Evolutionary conservation across 2,113 vertebrate genomes (phyloP), one percentile per base, ranked within the genome.

Genomic region (Nothoprocta pentlandii): DNA sequence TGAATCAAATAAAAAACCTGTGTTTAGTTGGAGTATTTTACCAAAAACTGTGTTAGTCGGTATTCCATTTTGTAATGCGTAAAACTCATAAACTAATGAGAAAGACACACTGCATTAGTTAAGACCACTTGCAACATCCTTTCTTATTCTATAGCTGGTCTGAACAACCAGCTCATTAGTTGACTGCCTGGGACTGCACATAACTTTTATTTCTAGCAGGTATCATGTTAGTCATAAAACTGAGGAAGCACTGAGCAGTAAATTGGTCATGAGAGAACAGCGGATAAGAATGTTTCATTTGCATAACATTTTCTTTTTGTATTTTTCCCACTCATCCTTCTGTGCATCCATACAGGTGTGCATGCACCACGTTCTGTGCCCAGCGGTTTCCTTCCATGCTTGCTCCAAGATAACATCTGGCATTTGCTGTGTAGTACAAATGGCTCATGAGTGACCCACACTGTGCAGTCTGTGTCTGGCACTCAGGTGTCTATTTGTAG

Each of bases 401-500:
- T 63, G 63, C 74, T 91, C 87, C 84, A 73, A 73, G 83, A 84
- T 56, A 21, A 80, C 85, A 81, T 83, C 92, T 97, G 95, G 80
- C 89, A 51, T 94, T 93, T 77, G 78, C 94, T 58, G 74, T 26
- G 7, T 80, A 58, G 93, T 87, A 86, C 83, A 83, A 80, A 85
- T 87, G 95, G 90, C 94, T 75, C 12, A 3, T 25, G 67, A 89
- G 92, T 85, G 75, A 85, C 84, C 87, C 36, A 17, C 39, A 62
- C 13, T 53, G 0, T 0, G 89, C 95, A 97, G 97, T 32, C 92
- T 76, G 28, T 79, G 16, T 42, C 92, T 92, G 91, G 83, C 93
- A 81, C 66, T 63, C 88, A 85, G 96, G 94, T 95, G 91, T 85
- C 86, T 85, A 88, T 78, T 91, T 85, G 73, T 58, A 12, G 10